Evolutionary conservation across 1,140 invertebrate species (phyloP), one percentile per base, ranked within the genome.

Genomic region (Drosophila ambigua): DNA sequence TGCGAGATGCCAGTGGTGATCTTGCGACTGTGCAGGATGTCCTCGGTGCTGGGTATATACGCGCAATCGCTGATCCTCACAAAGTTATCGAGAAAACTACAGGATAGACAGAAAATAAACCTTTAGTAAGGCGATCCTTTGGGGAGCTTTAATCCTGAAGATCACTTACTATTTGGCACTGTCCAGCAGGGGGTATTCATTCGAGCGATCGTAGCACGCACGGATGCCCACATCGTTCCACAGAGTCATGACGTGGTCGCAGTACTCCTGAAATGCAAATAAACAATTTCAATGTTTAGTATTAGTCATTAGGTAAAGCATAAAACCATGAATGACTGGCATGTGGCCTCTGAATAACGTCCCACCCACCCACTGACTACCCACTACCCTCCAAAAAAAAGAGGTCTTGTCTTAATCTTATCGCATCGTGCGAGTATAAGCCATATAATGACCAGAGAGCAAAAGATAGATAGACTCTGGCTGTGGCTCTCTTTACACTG

Each of bases 111-210:
- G 49, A 43, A 3, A 1, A 0, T 7, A 5, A 5, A 2, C 7
- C 1, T 31, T 78, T 41, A 50, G 41, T 72, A 60, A 59, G 20
- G 46, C 35, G n/a, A 11, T 65, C 61, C 24, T 11, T 54, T 15
- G 39, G 26, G 7, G 48, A 5, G 69, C 2, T 5, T 7, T 26
- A 11, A 11, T 11, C 11, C 5, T 3, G 7, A 45, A 3, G 4
- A 16, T 28, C 45, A 64, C 94, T 93, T 92, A 95, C 95, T 97
- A 97, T 94, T 96, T 95, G 9, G 96, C 96, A 79, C 95, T 96
- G 83, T 97, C 96, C 60, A 97, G 94, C 15, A 97, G 91, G 84
- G 96, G 95, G 79, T 95, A 97, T 92, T 97, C 96, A 84, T 96
- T 96, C 0, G 95, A 95, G 81, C 96, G 92, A 72, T 93, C 92